phyloP scores from a whole-genome alignment of 2,888 invertebrate genomes.

The Sminthurides aquaticus region DNA sequence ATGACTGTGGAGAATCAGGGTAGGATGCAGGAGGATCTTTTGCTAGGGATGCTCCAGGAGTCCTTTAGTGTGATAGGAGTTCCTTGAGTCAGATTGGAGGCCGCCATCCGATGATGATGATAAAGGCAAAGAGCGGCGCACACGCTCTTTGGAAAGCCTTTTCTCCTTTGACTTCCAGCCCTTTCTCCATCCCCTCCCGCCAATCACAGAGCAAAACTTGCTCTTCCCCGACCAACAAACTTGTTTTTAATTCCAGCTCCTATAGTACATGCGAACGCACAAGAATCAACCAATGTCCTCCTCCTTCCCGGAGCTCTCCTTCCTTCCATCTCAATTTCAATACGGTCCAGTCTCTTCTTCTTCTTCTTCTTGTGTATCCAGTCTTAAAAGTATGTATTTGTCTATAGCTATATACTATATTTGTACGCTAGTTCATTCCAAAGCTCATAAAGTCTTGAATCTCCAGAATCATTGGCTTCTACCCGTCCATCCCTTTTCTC shows the following conservation, averaged over 20 bases:
- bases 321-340: not conserved
- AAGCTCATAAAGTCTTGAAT: not conserved
- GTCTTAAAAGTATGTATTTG: too few species aligned
- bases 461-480: not conserved
- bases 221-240: not conserved
- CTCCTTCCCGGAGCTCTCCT: not conserved
- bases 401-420: too few species aligned
- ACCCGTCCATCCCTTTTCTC: not conserved
- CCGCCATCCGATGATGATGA: conserved; percentile 19
- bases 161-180: conserved; percentile 38
- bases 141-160: conserved; percentile 32
- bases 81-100: conserved; percentile 6
- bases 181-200: conserved; percentile 33
- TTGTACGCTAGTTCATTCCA: not conserved
- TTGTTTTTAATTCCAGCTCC: not conserved
- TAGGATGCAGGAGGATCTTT: too few species aligned
- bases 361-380: too few species aligned
- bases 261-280: conserved; percentile 8
- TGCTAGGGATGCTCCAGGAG: not conserved
- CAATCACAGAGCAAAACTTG: conserved; percentile 33
- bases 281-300: not conserved
- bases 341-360: too few species aligned
- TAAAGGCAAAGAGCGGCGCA: conserved; percentile 36
- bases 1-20: conserved; percentile 22
- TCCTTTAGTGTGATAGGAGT: conserved; percentile 1